Base-by-base conservation (phyloP, 2,797 vertebrate genomes). In the Poeciliopsis infans region DNA sequence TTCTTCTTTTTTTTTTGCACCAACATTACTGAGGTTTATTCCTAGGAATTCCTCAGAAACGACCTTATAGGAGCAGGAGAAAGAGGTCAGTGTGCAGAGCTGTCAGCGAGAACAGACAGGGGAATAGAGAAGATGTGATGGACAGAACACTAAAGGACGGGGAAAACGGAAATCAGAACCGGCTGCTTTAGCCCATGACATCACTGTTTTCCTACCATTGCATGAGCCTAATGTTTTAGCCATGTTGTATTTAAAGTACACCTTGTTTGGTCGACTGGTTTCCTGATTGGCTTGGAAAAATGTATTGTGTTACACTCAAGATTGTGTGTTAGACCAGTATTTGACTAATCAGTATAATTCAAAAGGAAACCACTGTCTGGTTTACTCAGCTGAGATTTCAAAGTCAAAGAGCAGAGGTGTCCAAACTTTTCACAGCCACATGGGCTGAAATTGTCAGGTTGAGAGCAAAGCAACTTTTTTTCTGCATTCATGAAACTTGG, bases 61-160 rank as follows among this genome's bases (percentile, higher is more conserved):
- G 90, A 95, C 92, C 92, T 92, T 94, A 93, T 90, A 92, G 86
- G 86, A 93, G 84, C 86, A 92, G 88, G 87, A 88, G 85, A 94
- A 95, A 94, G 91, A 89, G 88, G 47, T 86, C 91, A 94, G 90
- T 94, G 93, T 96, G 91, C 51, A 1, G 79, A 82, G 85, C 87
- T 92, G 90, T 93, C 87, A 85, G 85, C 83, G 45, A 80, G 57
- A 80, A 41, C 0, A 36, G 83, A 79, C 85, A 77, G 78, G 85
- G 78, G 79, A 90, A 88, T 79, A 80, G 66, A 59, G 45, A 59
- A 74, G 41, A 77, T 46, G 75, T 51, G 80, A 84, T 74, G 81
- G 81, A 51, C 78, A 55, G 79, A 71, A 46, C 25, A 7, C 71
- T 74, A 43, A 75, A 31, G 39, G 45, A 70, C 72, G 61, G 59